Evolutionary conservation across 2,888 invertebrate species (phyloP), one percentile per base, ranked within the genome.

Genomic region (Pheosia tremula): DNA sequence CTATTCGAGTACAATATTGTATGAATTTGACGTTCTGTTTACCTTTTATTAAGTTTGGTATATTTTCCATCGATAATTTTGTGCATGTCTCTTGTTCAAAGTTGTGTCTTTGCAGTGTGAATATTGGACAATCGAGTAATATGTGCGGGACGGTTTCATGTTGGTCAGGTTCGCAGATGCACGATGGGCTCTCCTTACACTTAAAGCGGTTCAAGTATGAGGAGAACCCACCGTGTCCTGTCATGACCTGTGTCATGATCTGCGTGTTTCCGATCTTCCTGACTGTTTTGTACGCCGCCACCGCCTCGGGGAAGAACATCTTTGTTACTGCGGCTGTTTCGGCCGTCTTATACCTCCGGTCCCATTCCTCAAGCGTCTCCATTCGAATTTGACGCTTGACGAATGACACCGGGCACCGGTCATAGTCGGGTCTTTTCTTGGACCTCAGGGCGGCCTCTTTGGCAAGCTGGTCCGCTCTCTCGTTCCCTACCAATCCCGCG

Each of bases 161-260:
- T 0, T 3, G 8, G 0, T 1, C 59, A 0, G 63, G 66, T 3
- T 72, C 68, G 9, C 72, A 72, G 39, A 45, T 36, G 55, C 72
- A 69, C 38, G 69, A 60, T 55, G 67, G 62, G 56, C 24, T 58
- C 58, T 62, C 66, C 39, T 52, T 52, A 11, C 52, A 13, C 52
- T 52, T 52, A 13, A 52, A 52, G 3, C 52, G 52, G 11, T 13
- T 36, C 52, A 52, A 24, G 52, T 52, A 52, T 36, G 3, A 8
- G 36, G 52, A 52, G 24, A 52, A 52, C 36, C 52, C 52, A 9
- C 52, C 52, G 36, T 52, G 52, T 36, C 52, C 52, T 24, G 52
- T 52, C 52, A 52, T 7, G 6, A 36, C 5, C 13, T 52, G 52
- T 9, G 52, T 52, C 13, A 24, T 3, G 3, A 13, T 24, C 5